Evolutionary conservation across 2,797 vertebrate species (phyloP), one percentile per base, ranked within the genome.

Genomic region (Channa striata): DNA sequence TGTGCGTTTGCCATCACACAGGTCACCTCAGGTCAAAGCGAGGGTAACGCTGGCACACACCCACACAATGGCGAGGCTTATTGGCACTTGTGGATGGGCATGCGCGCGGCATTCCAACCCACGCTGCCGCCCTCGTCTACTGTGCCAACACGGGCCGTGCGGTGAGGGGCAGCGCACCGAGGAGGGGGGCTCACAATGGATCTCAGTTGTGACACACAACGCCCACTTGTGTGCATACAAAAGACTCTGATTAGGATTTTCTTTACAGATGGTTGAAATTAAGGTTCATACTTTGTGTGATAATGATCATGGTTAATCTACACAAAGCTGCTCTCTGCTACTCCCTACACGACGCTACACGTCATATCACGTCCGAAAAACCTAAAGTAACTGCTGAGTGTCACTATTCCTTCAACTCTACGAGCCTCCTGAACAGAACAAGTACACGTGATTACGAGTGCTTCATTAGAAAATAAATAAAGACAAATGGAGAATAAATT

Each of bases 331-430:
- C 21, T 3, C 52, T 48, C 9, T 43, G 16, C 17, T 37, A 30
- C 36, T 2, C 8, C 12, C 37, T 11, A 1, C 47, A 4, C 36
- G 20, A 21, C 48, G 4, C 16, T 20, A 63, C 36, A 57, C 75
- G 66, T 67, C 74, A 74, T 25, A 50, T 59, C 17, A 21, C 34
- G 67, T 83, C 83, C 81, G 70, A 69, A 78, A 75, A 85, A 84
- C 56, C 73, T 59, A 78, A 84, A 19, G 23, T 1, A 8, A 74
- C 59, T 10, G 40, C n/a, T 60, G 16, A 57, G 30, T n/a, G 30
- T 66, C n/a, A 36, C 33, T 33, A 30, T 14, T 11, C 34, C 63
- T 72, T 83, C 33, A 49, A 11, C 51, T 44, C 19, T 2, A 30
- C 0, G 52, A 43, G 64, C 71, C 23, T 14, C 33, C 17, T 36